Evolutionary conservation across 2,888 invertebrate species (phyloP).

Genomic region (Sphinx pinastri): DNA sequence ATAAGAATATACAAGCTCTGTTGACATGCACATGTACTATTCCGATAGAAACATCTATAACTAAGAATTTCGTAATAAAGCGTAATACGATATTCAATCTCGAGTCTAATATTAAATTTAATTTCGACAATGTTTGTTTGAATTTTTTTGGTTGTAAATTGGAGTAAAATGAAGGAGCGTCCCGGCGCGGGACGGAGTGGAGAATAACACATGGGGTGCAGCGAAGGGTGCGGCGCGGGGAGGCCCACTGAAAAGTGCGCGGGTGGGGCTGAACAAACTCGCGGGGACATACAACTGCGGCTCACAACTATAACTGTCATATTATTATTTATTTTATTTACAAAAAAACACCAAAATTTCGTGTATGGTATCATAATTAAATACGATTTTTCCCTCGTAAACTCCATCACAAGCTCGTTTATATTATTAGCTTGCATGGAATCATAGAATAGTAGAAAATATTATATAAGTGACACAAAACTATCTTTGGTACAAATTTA

Average conservation of each 20-base stretch:
- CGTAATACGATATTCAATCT: conserved; percentile 41
- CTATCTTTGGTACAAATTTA: neutral
- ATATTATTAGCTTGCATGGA: no score
- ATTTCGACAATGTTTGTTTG: conserved; percentile 76
- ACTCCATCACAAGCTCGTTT: no score
- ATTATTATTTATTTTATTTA: conserved; percentile 18
- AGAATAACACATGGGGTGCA: conserved; percentile 76
- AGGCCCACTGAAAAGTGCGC: conserved; percentile 83
- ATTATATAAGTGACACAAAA: no score
- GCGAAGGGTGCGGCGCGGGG: conserved; percentile 76
- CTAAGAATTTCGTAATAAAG: neutral
- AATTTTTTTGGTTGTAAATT: conserved; percentile 83
- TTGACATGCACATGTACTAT: conserved; percentile 8
- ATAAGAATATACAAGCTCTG: conserved; percentile 7
- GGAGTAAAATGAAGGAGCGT: conserved; percentile 84
- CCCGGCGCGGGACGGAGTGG: conserved; percentile 79
- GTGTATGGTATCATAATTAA: no score
- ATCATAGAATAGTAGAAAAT: no score
- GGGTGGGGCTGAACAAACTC: conserved; percentile 84
- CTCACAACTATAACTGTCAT: conserved; percentile 41
- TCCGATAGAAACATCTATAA: neutral
- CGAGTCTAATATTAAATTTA: conserved; percentile 58
- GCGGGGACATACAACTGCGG: conserved; percentile 74
- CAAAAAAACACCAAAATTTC: neutral
- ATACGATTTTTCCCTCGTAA: no score